A percentile compares a stretch with the other conserved stretches of the same genome.
Conservation (phyloP, 2,797 vertebrate species). For the Huso huso region DNA sequence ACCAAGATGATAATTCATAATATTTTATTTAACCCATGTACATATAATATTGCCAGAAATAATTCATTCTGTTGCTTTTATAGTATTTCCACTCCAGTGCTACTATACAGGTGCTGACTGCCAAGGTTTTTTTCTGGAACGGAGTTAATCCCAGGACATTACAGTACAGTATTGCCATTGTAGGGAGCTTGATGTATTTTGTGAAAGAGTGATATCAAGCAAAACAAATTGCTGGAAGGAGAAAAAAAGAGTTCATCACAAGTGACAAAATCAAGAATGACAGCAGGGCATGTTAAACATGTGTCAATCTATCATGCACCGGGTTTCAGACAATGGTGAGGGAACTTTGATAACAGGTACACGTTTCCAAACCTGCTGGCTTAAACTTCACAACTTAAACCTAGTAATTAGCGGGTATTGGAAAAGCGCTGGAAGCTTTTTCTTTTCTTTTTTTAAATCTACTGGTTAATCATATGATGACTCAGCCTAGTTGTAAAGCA, state of each 20-base stretch:
- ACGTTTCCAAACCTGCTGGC: no score
- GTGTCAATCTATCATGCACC: conserved; percentile 12
- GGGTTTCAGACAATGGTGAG: conserved; percentile 8
- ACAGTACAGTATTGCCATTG: conserved; percentile 27
- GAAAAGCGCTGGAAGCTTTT: conserved; percentile 10
- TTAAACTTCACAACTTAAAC: no score
- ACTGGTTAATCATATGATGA: no score
- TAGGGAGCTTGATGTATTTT: conserved; percentile 24
- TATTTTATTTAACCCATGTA: no score
- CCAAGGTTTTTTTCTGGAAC: conserved; percentile 25
- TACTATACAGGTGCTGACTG: conserved; percentile 11
- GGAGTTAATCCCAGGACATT: conserved; percentile 3
- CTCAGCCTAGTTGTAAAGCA: no score
- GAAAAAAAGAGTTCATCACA: conserved; percentile 19
- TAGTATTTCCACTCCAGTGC: conserved; percentile 27
- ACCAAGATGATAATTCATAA: no score
- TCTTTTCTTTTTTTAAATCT: conserved; percentile 1
- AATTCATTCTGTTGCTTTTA: conserved; percentile 23
- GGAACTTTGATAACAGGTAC: no score
- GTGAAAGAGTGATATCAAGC: conserved; percentile 19
- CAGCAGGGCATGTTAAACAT: conserved; percentile 22
- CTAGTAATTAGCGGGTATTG: not conserved
- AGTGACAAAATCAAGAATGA: conserved; percentile 20
- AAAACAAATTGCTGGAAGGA: conserved; percentile 25
- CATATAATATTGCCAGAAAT: conserved; percentile 18